Evolutionary conservation across 2,113 vertebrate species (phyloP), one percentile per base, ranked within the genome.

Genomic region (Myotis brandtii): DNA sequence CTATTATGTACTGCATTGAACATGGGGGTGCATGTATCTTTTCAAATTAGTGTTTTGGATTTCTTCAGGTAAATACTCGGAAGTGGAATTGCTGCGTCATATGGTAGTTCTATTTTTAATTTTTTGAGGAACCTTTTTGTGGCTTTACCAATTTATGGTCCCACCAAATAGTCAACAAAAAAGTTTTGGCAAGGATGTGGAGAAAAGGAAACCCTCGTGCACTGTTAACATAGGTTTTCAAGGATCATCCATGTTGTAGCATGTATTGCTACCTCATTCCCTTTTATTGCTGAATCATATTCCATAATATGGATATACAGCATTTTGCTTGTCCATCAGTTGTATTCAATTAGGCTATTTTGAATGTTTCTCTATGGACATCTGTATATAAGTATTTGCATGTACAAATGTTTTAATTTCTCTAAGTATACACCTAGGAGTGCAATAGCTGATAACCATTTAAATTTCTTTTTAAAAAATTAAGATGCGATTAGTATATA

Each of bases 321-420:
- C 56, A 75, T 87, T 92, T 87, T 92, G 40, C 52, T 80, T 79
- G 66, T 66, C 40, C 40, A 18, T 86, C 67, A 56, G 16, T 87
- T 46, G 20, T 82, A 67, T 82, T 37, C 59, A 84, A 20, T 81
- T 81, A 75, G 43, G 20, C 81, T 82, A 25, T 87, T 87, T 82
- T 48, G 62, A 91, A 70, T 70, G 62, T 70, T 91, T 64, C 40
- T 86, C 25, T 85, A 2, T 94, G 37, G 87, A 25, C 37, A 66
- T 82, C 21, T 64, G 25, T 77, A 9, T 86, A 16, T 91, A 85
- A 76, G 25, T 91, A 72, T 86, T 86, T 54, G 12, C 54, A 75
- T 86, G 32, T 23, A 95, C 46, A 46, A 54, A 46, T 73, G 43
- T 86, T 95, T 86, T 72, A 40, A 64, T 70, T 86, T 86, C 50